Percentiles rank a stretch among this genome's conserved stretches.
Evolutionary conservation across 2,888 invertebrate genomes (phyloP).

Genomic region (Dryococelus australis): DNA sequence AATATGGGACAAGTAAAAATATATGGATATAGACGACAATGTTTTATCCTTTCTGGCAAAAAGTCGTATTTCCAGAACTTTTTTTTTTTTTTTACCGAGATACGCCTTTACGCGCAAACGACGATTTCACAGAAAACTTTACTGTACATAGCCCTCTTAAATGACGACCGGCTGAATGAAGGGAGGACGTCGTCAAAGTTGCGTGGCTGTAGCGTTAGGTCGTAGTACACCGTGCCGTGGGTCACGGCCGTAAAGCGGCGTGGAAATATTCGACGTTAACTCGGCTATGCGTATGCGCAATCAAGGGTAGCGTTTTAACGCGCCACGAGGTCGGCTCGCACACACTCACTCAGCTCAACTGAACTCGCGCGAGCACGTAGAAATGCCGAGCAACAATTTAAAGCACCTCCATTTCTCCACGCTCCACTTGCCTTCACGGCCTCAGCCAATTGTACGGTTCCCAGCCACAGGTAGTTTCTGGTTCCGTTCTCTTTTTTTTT

Average conservation of each 20-base stretch:
- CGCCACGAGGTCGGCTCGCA: conserved; percentile 1
- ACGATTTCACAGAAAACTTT: no score
- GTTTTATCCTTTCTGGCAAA: no score
- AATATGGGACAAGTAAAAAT: no score
- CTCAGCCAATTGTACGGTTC: neutral
- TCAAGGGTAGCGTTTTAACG: neutral
- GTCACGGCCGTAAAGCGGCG: neutral
- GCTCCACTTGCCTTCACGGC: neutral
- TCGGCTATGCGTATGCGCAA: conserved; percentile 16
- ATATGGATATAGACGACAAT: no score
- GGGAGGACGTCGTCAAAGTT: no score
- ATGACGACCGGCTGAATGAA: no score
- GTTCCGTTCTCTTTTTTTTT: no score
- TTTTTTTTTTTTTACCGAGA: no score
- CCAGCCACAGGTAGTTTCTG: no score
- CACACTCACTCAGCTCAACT: neutral
- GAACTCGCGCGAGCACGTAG: neutral
- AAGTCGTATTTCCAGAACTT: no score
- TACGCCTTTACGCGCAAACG: no score
- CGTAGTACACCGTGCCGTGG: neutral
- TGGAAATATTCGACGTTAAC: neutral
- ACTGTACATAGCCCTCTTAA: no score
- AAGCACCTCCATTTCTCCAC: neutral
- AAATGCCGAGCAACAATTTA: conserved; percentile 1
- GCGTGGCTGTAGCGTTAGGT: neutral